These are phyloP conservation scores for Acronicta alni DNA, from an alignment of 2,888 invertebrate genomes.

Conservation along the genomic window DNA sequence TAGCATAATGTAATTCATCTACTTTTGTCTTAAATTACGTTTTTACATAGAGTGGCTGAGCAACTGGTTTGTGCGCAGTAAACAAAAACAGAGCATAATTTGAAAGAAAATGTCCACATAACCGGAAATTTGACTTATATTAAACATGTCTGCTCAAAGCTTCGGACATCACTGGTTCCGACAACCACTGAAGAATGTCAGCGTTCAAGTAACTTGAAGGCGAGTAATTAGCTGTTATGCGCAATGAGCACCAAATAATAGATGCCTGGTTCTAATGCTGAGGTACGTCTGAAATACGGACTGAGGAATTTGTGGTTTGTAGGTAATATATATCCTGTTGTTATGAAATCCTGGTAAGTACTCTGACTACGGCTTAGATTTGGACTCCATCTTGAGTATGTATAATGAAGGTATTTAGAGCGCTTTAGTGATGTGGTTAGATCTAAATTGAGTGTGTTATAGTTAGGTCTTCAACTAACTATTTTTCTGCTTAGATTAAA, in stretches of 20 bases:
- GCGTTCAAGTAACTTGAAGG: constrained; percentile 81
- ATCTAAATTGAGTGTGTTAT: too few relatives aligned
- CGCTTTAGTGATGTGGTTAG: neutral
- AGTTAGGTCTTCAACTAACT: too few relatives aligned
- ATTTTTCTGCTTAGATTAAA: too few relatives aligned
- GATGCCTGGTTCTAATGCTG: constrained; percentile 61
- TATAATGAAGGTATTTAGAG: neutral
- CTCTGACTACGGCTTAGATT: constrained; percentile 6
- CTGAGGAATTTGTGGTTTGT: constrained; percentile 40
- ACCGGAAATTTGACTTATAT: neutral
- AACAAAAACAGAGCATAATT: too few relatives aligned
- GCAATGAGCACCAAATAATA: constrained; percentile 74
- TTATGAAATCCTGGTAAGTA: constrained; percentile 38
- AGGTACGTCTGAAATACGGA: constrained; percentile 39
- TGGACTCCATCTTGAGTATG: neutral
- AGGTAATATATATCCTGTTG: constrained; percentile 9
- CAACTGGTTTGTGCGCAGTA: too few relatives aligned
- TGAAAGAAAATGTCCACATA: too few relatives aligned
- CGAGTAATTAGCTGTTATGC: constrained; percentile 85
- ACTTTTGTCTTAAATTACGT: too few relatives aligned
- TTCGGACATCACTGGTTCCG: constrained; percentile 58
- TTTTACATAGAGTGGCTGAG: constrained; percentile 3
- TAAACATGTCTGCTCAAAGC: neutral
- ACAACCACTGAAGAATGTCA: constrained; percentile 83
- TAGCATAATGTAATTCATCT: constrained; percentile 35